These are phyloP conservation scores for Aurelia aurita complex sp. Pacific DNA, from an alignment of 30 jellyfish, hydroid and myxozoan genomes.

Conservation along the genomic window DNA sequence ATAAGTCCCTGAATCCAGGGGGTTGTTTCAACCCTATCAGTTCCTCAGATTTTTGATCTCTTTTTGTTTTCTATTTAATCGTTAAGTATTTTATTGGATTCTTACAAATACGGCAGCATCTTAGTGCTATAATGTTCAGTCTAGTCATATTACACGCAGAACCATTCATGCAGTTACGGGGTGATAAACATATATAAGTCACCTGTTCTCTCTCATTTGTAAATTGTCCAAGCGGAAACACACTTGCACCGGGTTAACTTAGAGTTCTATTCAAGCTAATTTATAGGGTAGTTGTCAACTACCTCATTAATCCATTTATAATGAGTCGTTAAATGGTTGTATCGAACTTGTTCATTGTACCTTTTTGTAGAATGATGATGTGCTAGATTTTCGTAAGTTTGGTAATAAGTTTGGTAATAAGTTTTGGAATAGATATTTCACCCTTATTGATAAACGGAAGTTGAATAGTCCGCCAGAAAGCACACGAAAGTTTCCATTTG, in stretches of 20 bases:
- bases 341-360: too few species aligned
- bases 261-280: background rate
- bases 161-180: conserved; percentile 25
- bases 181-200: conserved; percentile 47
- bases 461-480: too few species aligned
- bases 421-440: too few species aligned
- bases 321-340: too few species aligned
- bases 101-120: conserved; percentile 4
- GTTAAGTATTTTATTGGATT: background rate
- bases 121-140: background rate
- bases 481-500: too few species aligned
- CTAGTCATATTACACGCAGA: conserved; percentile 7
- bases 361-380: too few species aligned
- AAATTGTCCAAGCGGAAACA: conserved; percentile 53
- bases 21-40: background rate
- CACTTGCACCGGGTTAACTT: background rate
- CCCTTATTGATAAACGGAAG: too few species aligned
- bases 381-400: too few species aligned
- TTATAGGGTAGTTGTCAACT: too few species aligned
- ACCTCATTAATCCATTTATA: too few species aligned
- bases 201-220: conserved; percentile 38
- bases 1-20: conserved; percentile 17
- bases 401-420: too few species aligned
- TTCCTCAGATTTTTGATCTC: background rate
- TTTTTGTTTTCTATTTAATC: background rate